Base-by-base conservation (phyloP, 2,113 vertebrate genomes). In the Pavo muticus region DNA sequence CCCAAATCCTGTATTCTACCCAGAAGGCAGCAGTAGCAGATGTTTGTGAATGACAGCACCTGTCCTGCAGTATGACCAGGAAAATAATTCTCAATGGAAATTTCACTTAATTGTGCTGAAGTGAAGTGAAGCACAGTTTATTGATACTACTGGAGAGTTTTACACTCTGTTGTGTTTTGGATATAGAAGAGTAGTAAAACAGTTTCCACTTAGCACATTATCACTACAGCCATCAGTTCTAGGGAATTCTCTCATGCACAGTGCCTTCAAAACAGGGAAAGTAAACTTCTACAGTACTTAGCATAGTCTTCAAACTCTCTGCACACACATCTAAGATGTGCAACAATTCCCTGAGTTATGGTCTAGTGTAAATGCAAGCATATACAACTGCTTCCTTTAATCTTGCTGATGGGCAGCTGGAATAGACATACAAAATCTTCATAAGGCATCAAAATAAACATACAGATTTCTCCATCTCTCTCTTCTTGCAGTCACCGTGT, bases 51-150 rank as follows among this genome's bases (percentile, higher is more conserved):
- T 87, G 97, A 68, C 50, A 93, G 76, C 90, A 83, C 77, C 87
- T 91, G 92, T 79, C 47, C 88, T 95, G 56, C 39, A 39, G 1
- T 39, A 64, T 68, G 59, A 89, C 93, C 86, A 63, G 78, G 89
- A 97, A 96, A 91, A 71, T 74, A 82, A 89, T 93, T 95, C 91
- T 93, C 67, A 54, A 67, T 5, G 5, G 88, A 93, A 95, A 94
- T 91, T 96, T 96, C 61, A 81, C 73, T 95, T 92, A 57, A n/a
- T 89, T 88, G 84, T 96, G 90, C 93, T 93, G 82, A 95, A 84
- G 88, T 93, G 82, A 94, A 84, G 88, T 47, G 70, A 97, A 93
- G 90, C 72, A 82, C 90, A 82, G 54, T 96, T 93, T 96, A 90
- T 85, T 90, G 91, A 84, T 96, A 95, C 35, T 45, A 86, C 83